Percentiles rank a stretch among this genome's conserved stretches.
Evolutionary conservation across 2,797 vertebrate genomes (phyloP).

Genomic region (Agapornis canus): DNA sequence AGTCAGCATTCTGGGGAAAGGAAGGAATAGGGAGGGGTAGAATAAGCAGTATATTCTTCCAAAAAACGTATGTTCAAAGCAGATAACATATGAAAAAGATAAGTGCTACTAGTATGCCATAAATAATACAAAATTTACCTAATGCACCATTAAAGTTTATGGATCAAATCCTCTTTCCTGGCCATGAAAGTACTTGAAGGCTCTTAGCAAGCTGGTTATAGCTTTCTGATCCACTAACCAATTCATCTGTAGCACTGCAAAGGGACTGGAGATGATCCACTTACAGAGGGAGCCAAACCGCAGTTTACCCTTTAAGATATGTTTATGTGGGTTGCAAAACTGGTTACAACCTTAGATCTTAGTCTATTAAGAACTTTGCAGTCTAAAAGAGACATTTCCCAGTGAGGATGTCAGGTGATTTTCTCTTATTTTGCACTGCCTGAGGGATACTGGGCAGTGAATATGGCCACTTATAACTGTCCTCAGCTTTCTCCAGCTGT

Average conservation of each 20-base stretch:
- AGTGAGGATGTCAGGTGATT: not conserved
- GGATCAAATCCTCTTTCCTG: constrained; percentile 8
- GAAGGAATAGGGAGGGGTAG: constrained; percentile 38
- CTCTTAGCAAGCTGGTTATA: not conserved
- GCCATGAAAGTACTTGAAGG: not conserved
- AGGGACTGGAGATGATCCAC: not conserved
- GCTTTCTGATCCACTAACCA: not conserved
- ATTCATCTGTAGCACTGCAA: not conserved
- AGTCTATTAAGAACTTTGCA: not conserved
- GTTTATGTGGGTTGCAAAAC: not conserved
- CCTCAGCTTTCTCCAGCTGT: not conserved
- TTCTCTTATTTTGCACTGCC: not conserved
- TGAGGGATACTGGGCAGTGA: not conserved
- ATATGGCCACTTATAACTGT: not conserved
- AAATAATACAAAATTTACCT: constrained; percentile 3
- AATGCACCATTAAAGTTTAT: constrained; percentile 16
- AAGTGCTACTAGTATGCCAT: not conserved
- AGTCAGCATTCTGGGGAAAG: constrained; percentile 32
- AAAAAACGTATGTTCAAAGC: not conserved
- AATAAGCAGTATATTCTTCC: not conserved
- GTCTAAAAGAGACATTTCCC: not conserved
- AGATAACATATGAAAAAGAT: not conserved
- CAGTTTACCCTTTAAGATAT: not conserved
- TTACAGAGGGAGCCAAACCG: not conserved
- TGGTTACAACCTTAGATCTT: not conserved